Percentiles rank a stretch among this genome's conserved stretches.
Evolutionary conservation across 1,140 invertebrate species (phyloP).

Genomic region (Bombus waltoni): DNA sequence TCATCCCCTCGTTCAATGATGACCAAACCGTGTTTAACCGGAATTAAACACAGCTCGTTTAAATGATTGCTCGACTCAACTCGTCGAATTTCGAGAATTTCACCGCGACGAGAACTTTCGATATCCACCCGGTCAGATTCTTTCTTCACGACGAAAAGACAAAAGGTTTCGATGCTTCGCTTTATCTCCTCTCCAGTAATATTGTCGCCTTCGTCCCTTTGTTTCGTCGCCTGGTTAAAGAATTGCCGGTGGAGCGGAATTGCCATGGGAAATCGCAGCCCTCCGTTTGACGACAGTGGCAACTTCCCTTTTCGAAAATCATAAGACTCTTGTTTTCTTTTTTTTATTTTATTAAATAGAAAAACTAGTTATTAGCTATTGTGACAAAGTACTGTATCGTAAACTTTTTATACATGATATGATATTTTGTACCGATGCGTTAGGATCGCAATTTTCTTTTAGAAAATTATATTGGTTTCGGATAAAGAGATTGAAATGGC

Average conservation of each 20-base stretch:
- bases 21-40: slow-evolving; percentile 12
- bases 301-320: background rate
- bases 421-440: no score
- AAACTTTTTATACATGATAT: no score
- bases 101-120: slow-evolving; percentile 1
- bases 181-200: background rate
- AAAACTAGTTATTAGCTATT: no score
- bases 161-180: no score
- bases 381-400: no score
- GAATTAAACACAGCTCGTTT: slow-evolving; percentile 28
- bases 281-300: background rate
- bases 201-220: slow-evolving; percentile 8
- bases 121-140: slow-evolving; percentile 7
- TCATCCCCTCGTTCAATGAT: no score
- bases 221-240: background rate
- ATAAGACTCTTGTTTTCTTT: no score
- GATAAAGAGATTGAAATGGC: no score
- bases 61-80: background rate
- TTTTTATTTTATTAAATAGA: no score
- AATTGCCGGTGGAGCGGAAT: background rate
- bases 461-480: no score
- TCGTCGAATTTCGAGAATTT: background rate
- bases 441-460: no score
- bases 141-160: background rate
- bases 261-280: background rate